Conservation (phyloP, 2,113 vertebrate species). For the Hiodon alosoides region DNA sequence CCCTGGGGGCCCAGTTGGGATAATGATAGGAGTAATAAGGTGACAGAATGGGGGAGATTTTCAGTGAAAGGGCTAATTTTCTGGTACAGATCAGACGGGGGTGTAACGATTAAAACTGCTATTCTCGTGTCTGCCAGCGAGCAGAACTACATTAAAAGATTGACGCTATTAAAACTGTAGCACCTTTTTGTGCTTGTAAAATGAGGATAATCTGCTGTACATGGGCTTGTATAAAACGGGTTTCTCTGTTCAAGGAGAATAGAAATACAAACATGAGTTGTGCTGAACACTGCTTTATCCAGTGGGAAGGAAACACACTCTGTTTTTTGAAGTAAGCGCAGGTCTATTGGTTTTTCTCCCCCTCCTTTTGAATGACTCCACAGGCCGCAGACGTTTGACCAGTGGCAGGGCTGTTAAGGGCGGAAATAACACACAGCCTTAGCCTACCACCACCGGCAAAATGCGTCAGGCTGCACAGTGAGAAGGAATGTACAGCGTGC, state of each 20-base stretch:
- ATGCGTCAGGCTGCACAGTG: no score
- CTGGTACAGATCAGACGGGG: neutral
- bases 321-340: neutral
- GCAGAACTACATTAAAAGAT: neutral
- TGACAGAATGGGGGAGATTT: constrained; percentile 5
- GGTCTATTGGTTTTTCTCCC: neutral
- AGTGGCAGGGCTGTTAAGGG: neutral
- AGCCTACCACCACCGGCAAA: no score
- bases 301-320: neutral
- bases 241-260: neutral
- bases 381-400: constrained; percentile 11
- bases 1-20: neutral
- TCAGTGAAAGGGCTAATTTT: constrained; percentile 18
- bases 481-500: no score
- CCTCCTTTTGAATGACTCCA: neutral
- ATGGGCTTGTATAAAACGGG: neutral
- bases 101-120: constrained; percentile 4
- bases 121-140: neutral
- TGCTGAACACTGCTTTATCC: neutral
- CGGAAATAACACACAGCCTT: neutral
- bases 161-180: neutral
- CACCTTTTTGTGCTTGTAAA: constrained; percentile 2
- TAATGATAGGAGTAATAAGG: constrained; percentile 16
- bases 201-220: neutral
- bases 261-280: neutral